Evolutionary conservation across 35 echinoderm and acorn worm genomes (phyloP), one percentile per base, ranked within the genome.

Genomic region (Strongylocentrotus purpuratus): DNA sequence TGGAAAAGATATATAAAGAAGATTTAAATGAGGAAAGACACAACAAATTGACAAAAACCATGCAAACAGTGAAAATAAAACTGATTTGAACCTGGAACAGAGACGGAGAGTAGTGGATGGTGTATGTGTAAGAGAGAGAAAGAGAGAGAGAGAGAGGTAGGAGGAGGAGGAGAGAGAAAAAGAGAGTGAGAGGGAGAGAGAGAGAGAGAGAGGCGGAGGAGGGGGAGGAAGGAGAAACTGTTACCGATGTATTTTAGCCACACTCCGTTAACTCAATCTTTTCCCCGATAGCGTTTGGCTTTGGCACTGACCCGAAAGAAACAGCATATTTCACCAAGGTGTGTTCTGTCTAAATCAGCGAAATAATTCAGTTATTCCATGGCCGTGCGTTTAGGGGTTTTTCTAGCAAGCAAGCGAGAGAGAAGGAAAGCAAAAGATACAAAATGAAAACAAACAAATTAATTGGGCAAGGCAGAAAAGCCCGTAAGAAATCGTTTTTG

Each of bases 281-380:
- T 88, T 46, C 13, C 87, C 87, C 45, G 32, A 88, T 15, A 46
- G 87, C 87, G 87, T 31, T 88, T 88, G 87, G 87, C 87, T 88
- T 88, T 31, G 13, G 31, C 87, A 46, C 10, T 88, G 87, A 88
- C 87, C 87, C 87, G 87, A 46, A 88, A 88, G 87, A 31, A 88
- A 28, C 32, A 88, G 87, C 87, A 88, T 88, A 88, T 88, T 88
- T 22, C 31, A 88, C 28, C 87, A 88, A 88, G 32, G 45, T 88
- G 87, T 88, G 87, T 88, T 18, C 10, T 41, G 32, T 88, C 22
- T 41, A 41, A 46, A 46, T 41, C 87, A 46, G 87, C 32, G 87
- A 88, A 88, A 41, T 88, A 88, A 88, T 88, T 88, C 87, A 88
- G 87, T 88, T 88, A 88, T 88, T 88, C 87, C 87, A 46, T 88